Conservation (phyloP, 2,888 invertebrate genomes). For the Epiperipatus broadwayi region DNA sequence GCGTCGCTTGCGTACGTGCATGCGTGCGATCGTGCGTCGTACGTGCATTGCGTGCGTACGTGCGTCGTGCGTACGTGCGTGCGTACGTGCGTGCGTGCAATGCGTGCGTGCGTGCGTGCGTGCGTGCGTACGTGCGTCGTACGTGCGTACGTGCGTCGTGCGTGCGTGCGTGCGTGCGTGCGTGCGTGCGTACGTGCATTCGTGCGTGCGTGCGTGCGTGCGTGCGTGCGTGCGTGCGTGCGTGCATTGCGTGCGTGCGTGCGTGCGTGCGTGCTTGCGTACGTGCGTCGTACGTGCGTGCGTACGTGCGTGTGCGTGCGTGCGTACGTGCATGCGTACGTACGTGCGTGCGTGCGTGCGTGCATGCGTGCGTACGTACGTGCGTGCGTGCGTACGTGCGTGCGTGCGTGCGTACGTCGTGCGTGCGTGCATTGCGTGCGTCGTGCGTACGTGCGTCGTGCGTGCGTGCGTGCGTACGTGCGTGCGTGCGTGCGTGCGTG, state of each 20-base stretch:
- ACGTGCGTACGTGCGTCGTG: no score
- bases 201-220: slow-evolving; percentile 10
- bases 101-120: no score
- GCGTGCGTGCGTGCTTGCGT: no score
- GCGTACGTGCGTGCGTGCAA: no score
- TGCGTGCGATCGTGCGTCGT: not conserved
- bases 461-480: slow-evolving; percentile 11
- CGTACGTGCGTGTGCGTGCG: slow-evolving; percentile 9
- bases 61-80: no score
- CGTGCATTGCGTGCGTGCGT: no score
- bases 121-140: slow-evolving; percentile 11
- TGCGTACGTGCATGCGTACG: not conserved
- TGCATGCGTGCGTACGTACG: slow-evolving; percentile 7
- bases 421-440: no score
- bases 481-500: slow-evolving; percentile 5
- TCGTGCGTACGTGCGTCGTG: not conserved
- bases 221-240: no score
- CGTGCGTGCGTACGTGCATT: slow-evolving; percentile 11
- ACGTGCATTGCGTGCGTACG: no score
- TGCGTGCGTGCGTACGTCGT: no score
- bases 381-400: slow-evolving; percentile 15
- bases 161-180: slow-evolving; percentile 10
- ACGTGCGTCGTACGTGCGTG: slow-evolving; percentile 5
- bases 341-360: not conserved
- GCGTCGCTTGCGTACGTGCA: slow-evolving; percentile 1